Conservation (phyloP, 2,113 vertebrate species). For the Madoqua kirkii region DNA sequence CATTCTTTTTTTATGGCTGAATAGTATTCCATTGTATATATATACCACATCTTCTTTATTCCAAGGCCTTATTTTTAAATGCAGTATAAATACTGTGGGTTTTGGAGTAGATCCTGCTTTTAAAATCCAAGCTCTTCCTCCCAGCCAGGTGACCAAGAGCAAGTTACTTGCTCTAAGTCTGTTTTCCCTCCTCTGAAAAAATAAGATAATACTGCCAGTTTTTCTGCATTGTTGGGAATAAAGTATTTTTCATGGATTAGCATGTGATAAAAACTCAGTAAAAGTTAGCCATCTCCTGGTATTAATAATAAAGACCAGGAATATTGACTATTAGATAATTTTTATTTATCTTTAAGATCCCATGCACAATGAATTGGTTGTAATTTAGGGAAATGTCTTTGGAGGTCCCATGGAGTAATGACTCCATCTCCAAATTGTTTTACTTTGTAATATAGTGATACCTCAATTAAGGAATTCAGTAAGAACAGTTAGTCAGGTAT, state of each 20-base stretch:
- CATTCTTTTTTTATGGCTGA: neutral
- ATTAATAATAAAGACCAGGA: neutral
- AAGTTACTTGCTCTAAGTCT: neutral
- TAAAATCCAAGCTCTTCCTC: neutral
- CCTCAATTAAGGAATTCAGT: neutral
- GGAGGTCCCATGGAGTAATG: neutral
- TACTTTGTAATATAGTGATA: slow-evolving; percentile 14
- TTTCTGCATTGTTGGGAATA: neutral
- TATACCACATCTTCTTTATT: neutral
- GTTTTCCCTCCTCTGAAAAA: neutral
- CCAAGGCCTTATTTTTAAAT: neutral
- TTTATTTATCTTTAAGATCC: slow-evolving; percentile 2
- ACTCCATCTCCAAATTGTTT: slow-evolving; percentile 12
- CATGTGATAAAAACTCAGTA: neutral
- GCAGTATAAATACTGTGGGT: neutral
- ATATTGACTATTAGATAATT: slow-evolving; percentile 2
- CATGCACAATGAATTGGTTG: neutral
- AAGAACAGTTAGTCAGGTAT: neutral
- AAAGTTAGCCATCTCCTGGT: neutral
- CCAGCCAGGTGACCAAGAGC: neutral
- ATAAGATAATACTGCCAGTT: neutral
- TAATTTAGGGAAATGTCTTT: slow-evolving; percentile 7
- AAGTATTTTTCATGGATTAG: neutral
- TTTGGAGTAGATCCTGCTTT: neutral
- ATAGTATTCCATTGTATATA: neutral